Conservation (phyloP, 2,113 vertebrate genomes). For the Paracanthobrama guichenoti region DNA sequence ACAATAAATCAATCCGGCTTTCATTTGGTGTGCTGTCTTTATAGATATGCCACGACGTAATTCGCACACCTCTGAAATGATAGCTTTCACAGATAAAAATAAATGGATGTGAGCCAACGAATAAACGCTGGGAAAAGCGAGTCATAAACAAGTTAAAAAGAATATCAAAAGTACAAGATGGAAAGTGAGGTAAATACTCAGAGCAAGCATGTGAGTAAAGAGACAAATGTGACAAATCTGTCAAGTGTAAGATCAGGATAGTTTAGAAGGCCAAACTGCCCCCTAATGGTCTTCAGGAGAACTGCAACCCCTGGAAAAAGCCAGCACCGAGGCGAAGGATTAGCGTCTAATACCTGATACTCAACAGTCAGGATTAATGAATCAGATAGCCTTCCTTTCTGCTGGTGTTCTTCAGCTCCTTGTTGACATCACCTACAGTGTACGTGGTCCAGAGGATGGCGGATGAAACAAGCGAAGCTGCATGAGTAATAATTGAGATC, state of each 20-base stretch:
- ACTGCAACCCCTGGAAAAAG: conserved; percentile 2
- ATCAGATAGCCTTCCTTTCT: conserved; percentile 36
- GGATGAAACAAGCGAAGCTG: conserved; percentile 37
- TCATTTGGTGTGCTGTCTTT: conserved; percentile 57
- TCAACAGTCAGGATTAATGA: conserved; percentile 41
- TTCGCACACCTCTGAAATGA: conserved; percentile 33
- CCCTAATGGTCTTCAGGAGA: conserved; percentile 46
- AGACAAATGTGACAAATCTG: neutral
- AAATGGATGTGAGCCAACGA: conserved; percentile 31
- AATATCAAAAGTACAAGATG: conserved; percentile 18
- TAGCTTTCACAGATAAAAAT: conserved; percentile 46
- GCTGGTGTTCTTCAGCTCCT: conserved; percentile 51
- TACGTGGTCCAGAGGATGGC: neutral
- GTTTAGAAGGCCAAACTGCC: conserved; percentile 55
- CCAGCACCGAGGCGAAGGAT: conserved; percentile 22
- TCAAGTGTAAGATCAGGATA: neutral
- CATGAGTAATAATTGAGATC: conserved; percentile 44
- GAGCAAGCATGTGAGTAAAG: neutral
- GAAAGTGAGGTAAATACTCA: conserved; percentile 12
- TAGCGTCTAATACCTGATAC: conserved; percentile 46
- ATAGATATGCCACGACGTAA: conserved; percentile 39
- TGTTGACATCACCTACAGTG: conserved; percentile 42
- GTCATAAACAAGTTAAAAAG: conserved; percentile 26
- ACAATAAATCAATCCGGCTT: conserved; percentile 69
- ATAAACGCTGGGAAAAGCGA: conserved; percentile 6